Conservation (phyloP, 2,113 vertebrate species). For the Procavia capensis region DNA sequence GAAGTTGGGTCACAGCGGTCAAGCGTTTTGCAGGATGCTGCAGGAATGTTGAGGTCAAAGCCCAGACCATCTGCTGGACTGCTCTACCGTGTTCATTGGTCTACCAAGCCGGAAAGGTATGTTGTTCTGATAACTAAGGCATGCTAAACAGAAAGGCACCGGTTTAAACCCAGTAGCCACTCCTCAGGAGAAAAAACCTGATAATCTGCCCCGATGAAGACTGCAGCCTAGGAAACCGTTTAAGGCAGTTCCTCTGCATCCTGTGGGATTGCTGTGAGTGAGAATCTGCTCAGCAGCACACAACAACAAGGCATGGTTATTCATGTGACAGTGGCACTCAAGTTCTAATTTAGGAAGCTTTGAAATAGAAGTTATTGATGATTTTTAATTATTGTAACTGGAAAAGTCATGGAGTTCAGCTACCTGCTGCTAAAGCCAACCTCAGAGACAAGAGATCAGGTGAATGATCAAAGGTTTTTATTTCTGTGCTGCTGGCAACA, state of each 20-base stretch:
- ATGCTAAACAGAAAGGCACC: too few species aligned
- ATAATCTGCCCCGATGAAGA: neutral
- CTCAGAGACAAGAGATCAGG: too few species aligned
- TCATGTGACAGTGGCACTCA: neutral
- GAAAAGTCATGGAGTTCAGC: too few species aligned
- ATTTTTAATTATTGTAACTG: too few species aligned
- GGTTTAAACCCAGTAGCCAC: too few species aligned
- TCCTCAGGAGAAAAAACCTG: neutral
- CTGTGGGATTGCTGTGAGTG: neutral
- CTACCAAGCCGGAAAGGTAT: too few species aligned
- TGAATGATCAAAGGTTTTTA: too few species aligned
- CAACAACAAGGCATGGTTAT: neutral
- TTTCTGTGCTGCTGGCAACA: too few species aligned
- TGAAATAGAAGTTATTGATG: neutral
- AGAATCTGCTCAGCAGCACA: neutral
- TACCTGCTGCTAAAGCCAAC: too few species aligned
- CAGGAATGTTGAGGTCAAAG: neutral
- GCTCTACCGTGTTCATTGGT: too few species aligned
- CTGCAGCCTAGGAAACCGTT: neutral
- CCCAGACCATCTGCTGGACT: too few species aligned
- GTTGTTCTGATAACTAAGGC: too few species aligned
- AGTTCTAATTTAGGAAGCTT: neutral
- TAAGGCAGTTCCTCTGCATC: neutral
- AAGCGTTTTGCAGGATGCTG: neutral
- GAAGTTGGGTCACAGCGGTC: neutral